Conservation (phyloP, 2,113 vertebrate genomes). For the Mesitornis unicolor region DNA sequence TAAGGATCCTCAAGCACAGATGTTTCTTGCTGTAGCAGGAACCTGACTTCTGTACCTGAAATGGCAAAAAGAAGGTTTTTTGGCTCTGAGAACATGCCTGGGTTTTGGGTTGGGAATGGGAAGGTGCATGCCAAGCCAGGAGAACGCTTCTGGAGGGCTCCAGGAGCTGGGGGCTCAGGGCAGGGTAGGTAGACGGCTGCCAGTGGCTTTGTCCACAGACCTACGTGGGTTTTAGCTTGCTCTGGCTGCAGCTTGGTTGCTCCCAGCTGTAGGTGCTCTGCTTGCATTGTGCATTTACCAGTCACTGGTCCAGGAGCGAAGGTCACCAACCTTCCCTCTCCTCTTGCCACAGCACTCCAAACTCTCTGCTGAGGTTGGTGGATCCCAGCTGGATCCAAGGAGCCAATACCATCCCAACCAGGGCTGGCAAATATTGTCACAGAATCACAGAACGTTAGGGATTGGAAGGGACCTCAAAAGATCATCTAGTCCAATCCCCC, state of each 20-base stretch:
- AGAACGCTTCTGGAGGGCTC: background rate
- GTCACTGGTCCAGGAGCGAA: rapidly evolving
- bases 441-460: too few relatives aligned
- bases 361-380: background rate
- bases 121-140: background rate
- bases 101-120: background rate
- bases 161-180: background rate
- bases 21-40: background rate
- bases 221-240: rapidly evolving
- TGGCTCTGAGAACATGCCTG: rapidly evolving
- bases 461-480: too few relatives aligned
- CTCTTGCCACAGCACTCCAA: background rate
- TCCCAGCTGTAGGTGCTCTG: background rate
- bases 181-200: background rate
- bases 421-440: background rate
- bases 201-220: background rate
- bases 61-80: background rate
- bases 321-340: background rate
- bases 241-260: background rate
- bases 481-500: too few relatives aligned
- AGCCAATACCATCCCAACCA: rapidly evolving
- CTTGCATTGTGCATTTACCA: rapidly evolving
- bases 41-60: background rate
- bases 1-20: background rate
- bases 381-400: background rate